These are phyloP conservation scores for Lysandra coridon DNA, from an alignment of 2,888 invertebrate genomes.

Conservation along the genomic window DNA sequence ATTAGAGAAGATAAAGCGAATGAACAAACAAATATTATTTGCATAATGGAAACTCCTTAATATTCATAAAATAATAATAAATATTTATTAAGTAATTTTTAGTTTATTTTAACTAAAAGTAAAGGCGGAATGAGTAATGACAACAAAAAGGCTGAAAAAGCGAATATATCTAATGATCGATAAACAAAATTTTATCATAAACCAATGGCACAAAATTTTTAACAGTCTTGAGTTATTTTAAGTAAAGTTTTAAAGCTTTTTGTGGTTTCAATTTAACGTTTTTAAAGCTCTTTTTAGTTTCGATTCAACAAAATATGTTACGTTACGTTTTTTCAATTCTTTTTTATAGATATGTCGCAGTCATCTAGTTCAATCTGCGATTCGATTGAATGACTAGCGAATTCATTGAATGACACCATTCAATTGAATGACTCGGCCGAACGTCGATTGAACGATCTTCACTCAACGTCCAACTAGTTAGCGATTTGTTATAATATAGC, in stretches of 20 bases:
- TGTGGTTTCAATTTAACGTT: not conserved
- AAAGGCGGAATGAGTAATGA: not conserved
- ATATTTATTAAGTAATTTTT: not conserved
- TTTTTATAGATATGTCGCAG: no score
- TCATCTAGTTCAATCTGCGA: no score
- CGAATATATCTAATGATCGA: not conserved
- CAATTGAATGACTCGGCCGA: no score
- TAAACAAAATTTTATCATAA: not conserved
- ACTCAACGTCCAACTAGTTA: no score
- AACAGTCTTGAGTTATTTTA: not conserved
- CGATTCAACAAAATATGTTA: not conserved
- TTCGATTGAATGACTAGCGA: no score
- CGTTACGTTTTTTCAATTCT: no score
- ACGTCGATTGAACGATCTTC: no score
- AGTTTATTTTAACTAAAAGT: not conserved
- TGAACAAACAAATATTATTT: conserved; percentile 4
- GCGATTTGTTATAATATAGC: no score
- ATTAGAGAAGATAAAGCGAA: not conserved
- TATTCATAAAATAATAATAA: not conserved
- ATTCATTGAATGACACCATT: no score
- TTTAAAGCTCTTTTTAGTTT: not conserved
- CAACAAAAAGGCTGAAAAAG: not conserved
- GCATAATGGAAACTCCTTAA: not conserved
- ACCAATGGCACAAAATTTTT: not conserved
- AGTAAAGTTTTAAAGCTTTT: conserved; percentile 2